Conservation (phyloP, 2,797 vertebrate species). For the Amblyraja radiata region DNA sequence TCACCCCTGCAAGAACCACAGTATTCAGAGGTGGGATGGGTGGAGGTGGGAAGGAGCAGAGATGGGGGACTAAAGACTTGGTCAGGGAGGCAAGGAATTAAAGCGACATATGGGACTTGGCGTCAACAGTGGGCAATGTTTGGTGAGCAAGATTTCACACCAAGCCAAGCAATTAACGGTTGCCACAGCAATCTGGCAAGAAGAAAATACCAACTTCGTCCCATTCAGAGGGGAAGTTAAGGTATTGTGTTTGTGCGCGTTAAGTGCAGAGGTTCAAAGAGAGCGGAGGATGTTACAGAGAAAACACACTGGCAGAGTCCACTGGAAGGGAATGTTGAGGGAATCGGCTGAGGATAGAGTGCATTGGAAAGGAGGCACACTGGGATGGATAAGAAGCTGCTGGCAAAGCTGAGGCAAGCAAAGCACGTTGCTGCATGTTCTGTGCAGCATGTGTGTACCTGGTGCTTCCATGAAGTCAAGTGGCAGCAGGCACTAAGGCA, state of each 20-base stretch:
- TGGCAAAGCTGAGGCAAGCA: conserved; percentile 44
- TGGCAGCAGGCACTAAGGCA: conserved; percentile 73
- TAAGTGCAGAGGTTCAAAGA: neutral
- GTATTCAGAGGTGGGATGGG: neutral
- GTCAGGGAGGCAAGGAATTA: neutral
- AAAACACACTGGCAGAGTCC: neutral
- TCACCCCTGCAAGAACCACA: neutral
- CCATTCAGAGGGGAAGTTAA: neutral
- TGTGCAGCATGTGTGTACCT: conserved; percentile 55
- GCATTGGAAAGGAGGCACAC: neutral
- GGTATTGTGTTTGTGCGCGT: neutral
- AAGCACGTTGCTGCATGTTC: neutral
- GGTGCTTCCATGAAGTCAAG: conserved; percentile 66
- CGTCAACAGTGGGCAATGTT: neutral
- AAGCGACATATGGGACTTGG: neutral
- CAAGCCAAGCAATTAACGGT: neutral
- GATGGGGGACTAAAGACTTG: no score
- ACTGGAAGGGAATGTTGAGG: conserved; percentile 38
- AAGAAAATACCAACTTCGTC: neutral
- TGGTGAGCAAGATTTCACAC: neutral
- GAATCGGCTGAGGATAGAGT: neutral
- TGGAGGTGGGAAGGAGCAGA: neutral
- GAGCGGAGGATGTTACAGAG: neutral
- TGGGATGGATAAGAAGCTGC: conserved; percentile 45
- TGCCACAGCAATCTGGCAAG: neutral